phyloP scores from a whole-genome alignment of 2,113 vertebrate species.

The Nothoprocta perdicaria region DNA sequence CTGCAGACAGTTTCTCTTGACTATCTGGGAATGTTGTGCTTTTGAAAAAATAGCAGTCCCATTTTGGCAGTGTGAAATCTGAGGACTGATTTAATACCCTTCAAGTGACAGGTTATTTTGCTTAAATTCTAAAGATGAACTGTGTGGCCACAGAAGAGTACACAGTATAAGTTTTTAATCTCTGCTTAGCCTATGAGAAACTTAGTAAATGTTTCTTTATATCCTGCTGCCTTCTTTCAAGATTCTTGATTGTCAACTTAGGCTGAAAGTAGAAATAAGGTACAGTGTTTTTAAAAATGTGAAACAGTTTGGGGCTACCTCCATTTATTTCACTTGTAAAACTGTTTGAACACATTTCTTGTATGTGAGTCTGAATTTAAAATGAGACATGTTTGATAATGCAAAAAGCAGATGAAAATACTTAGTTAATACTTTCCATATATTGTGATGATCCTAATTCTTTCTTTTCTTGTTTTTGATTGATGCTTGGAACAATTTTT shows the following conservation, averaged over 20 bases:
- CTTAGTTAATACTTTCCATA: no score
- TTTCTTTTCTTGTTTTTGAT: background rate
- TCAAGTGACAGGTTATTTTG: background rate
- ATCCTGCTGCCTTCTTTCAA: background rate
- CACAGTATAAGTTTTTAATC: background rate
- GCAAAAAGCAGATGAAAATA: background rate
- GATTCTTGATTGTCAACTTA: background rate
- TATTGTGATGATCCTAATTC: background rate
- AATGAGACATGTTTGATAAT: background rate
- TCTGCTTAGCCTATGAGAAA: background rate
- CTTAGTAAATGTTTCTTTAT: background rate
- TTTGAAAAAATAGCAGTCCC: background rate
- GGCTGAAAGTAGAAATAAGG: background rate
- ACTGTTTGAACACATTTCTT: background rate
- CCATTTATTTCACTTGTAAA: background rate
- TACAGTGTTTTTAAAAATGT: background rate
- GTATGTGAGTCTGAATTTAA: background rate
- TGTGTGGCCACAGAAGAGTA: background rate
- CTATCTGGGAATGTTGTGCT: background rate
- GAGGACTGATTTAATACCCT: background rate
- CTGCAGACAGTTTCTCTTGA: no score
- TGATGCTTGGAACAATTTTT: background rate
- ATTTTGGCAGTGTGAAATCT: background rate
- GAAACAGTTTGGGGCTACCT: background rate
- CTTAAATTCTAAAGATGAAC: background rate